Evolutionary conservation across 2,888 invertebrate species (phyloP).

Genomic region (Macrophya annulata): DNA sequence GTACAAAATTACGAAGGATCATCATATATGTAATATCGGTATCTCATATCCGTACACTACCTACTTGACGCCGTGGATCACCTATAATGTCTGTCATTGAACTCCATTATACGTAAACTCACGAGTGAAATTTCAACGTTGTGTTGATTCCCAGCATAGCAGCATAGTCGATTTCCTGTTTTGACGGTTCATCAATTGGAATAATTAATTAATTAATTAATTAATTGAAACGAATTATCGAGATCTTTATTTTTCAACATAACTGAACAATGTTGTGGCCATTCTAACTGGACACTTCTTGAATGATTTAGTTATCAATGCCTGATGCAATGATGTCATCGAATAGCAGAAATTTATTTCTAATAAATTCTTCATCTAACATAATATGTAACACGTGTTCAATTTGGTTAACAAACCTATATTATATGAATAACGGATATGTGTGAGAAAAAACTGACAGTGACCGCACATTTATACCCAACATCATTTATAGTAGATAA

Average conservation of each 20-base stretch:
- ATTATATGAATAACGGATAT: slow-evolving; percentile 10
- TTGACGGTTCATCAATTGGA: slow-evolving; percentile 40
- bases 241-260: background rate
- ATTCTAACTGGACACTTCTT: background rate
- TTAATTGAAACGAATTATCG: slow-evolving; percentile 26
- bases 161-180: background rate
- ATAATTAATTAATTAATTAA: slow-evolving; percentile 4
- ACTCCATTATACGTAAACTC: background rate
- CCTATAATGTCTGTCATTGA: too few relatives aligned
- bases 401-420: background rate
- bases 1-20: background rate
- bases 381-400: background rate
- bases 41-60: background rate
- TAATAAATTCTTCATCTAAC: background rate
- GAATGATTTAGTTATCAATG: background rate
- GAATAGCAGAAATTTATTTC: background rate
- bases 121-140: slow-evolving; percentile 1
- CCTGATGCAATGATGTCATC: background rate
- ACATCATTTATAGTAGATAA: background rate
- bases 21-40: background rate
- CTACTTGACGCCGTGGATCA: background rate
- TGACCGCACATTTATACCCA: background rate
- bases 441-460: background rate
- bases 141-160: background rate
- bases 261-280: background rate